phyloP scores from a whole-genome alignment of 2,113 vertebrate genomes.

The Tringa solitaria region DNA sequence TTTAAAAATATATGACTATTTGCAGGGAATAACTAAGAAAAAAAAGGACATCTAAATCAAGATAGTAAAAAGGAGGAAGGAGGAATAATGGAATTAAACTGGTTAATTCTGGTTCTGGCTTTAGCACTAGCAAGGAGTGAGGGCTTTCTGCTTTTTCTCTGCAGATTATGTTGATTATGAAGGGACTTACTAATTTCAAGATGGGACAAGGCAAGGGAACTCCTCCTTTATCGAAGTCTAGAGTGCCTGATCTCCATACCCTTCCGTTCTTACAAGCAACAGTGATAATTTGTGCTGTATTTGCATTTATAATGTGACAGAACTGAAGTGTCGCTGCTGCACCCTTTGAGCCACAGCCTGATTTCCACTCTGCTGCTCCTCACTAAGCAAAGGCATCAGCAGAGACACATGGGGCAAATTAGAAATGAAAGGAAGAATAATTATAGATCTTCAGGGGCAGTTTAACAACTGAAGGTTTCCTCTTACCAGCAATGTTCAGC shows the following conservation, averaged over 20 bases:
- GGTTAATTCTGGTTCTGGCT: neutral
- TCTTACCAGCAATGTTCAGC: neutral
- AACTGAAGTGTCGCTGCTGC: neutral
- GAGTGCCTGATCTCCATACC: neutral
- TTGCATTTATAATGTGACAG: neutral
- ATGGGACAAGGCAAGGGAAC: neutral
- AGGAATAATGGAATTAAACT: neutral
- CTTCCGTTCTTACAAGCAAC: neutral
- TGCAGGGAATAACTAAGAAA: neutral
- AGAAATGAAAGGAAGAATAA: neutral
- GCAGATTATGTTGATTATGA: neutral
- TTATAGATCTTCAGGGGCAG: neutral
- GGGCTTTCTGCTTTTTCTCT: neutral
- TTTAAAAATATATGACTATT: neutral
- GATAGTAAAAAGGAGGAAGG: neutral
- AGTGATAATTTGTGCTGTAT: neutral
- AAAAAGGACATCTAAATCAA: neutral
- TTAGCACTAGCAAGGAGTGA: neutral
- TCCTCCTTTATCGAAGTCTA: fast-evolving
- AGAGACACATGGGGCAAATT: neutral
- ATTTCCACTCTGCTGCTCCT: neutral
- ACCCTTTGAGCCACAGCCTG: neutral
- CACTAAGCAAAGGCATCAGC: neutral
- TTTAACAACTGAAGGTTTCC: neutral
- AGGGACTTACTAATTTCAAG: neutral